A percentile compares a stretch with the other conserved stretches of the same genome.
Evolutionary conservation across 2,797 vertebrate genomes (phyloP).

Genomic region (Alauda arvensis): DNA sequence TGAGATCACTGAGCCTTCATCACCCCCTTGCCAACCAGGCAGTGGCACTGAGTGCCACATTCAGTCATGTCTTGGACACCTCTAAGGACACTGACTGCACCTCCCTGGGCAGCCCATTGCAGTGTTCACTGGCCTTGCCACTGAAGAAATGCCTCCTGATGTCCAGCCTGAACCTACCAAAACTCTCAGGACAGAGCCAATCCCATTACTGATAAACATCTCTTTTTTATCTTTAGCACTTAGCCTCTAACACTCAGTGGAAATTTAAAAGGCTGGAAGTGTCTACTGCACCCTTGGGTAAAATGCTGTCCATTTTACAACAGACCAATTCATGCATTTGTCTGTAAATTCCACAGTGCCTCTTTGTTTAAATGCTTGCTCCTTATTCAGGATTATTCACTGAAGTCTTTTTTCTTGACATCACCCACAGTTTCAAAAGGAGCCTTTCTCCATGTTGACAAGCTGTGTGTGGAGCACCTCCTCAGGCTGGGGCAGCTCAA

Average conservation of each 20-base stretch:
- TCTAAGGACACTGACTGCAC: background rate
- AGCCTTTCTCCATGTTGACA: background rate
- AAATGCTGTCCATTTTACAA: background rate
- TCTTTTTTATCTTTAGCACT: background rate
- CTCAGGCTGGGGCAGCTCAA: background rate
- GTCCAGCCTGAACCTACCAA: background rate
- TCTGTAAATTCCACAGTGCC: background rate
- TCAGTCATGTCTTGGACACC: no score
- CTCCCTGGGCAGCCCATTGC: background rate
- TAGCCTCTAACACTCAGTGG: background rate
- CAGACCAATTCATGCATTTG: background rate
- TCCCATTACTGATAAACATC: background rate
- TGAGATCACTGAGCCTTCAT: background rate
- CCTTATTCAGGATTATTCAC: background rate
- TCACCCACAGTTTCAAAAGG: background rate
- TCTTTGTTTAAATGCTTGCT: background rate
- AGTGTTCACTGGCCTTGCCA: background rate
- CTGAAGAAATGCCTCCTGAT: background rate
- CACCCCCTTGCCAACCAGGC: background rate
- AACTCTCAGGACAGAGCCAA: background rate
- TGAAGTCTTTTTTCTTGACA: background rate
- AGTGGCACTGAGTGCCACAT: background rate
- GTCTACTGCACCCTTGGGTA: background rate
- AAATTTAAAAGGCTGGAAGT: background rate
- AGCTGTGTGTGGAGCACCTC: background rate